Base-by-base conservation (phyloP, 2,888 invertebrate genomes). In the Callimorpha dominula region DNA sequence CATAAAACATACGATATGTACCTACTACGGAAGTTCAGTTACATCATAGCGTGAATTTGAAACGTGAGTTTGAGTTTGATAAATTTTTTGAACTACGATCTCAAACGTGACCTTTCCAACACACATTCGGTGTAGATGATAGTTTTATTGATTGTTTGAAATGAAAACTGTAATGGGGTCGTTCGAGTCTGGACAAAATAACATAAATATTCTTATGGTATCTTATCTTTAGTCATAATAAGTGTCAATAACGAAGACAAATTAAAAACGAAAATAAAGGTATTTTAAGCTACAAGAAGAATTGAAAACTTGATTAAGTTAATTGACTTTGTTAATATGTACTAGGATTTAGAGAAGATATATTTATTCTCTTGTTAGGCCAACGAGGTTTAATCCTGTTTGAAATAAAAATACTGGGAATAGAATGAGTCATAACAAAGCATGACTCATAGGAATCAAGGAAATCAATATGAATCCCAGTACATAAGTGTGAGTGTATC, bases 81-180 rank as follows among this genome's bases (percentile, higher is more conserved):
- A 78, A 78, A 81, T 82, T 81, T 77, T 78, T 82, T 86, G 86
- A 89, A 84, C 89, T 86, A 82, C 81, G 85, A 86, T 85, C 87
- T 83, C 75, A 77, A 80, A 74, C 79, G 79, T 77, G 77, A 80
- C 76, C 81, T 77, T 74, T 15, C 40, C 64, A 64, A 12, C 52
- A 43, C 20, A 31, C 60, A 60, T 20, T 57, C 20, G 31, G 14
- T 31, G 7, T 60, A 31, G 7, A 4, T 31, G 31, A 60, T 60
- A 20, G 60, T 31, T 60, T 60, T 68, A 68, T 43, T 43, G 42
- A 65, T 43, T 57, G 54, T 20, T 7, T 12, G 15, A 20, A 49
- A 68, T 54, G 12, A 43, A 54, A 67, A 31, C 14, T 15, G 31
- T 15, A 31, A 31, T 60, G 14, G 20, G 57, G 12, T 60, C 20